A percentile compares a stretch with the other conserved stretches of the same genome.
Conservation (phyloP, 2,888 invertebrate species). For the Dioctria rufipes region DNA sequence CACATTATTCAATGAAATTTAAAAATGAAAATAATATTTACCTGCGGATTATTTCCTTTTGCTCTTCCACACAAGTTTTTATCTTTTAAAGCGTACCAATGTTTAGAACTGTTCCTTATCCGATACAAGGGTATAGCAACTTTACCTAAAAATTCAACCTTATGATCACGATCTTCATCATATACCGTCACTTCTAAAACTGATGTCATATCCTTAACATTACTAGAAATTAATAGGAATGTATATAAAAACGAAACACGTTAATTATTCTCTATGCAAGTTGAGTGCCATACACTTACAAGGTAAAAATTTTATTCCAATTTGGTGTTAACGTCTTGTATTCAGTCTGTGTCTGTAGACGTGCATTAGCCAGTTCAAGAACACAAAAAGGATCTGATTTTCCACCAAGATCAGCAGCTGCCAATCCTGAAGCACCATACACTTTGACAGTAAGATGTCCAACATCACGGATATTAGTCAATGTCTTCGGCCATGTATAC, state of each 20-base stretch:
- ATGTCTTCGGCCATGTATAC: slow-evolving; percentile 76
- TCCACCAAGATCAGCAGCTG: slow-evolving; percentile 95
- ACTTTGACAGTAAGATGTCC: slow-evolving; percentile 97
- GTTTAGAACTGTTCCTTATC: slow-evolving; percentile 90
- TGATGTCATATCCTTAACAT: slow-evolving; percentile 96
- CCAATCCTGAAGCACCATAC: slow-evolving; percentile 86
- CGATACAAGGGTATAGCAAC: slow-evolving; percentile 88
- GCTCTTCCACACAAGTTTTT: slow-evolving; percentile 90
- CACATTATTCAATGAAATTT: neutral
- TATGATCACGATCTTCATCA: slow-evolving; percentile 98
- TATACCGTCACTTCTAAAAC: slow-evolving; percentile 95
- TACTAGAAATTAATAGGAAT: slow-evolving; percentile 72
- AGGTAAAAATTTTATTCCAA: slow-evolving; percentile 99
- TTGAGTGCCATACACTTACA: slow-evolving; percentile 76
- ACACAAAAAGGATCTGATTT: slow-evolving; percentile 99
- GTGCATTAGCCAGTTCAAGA: slow-evolving; percentile 92
- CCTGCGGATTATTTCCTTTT: slow-evolving; percentile 91
- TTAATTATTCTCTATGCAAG: neutral
- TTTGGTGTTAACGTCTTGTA: slow-evolving; percentile 97
- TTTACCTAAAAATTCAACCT: slow-evolving; percentile 97
- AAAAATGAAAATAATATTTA: slow-evolving; percentile 54
- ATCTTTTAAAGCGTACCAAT: slow-evolving; percentile 97
- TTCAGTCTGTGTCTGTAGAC: slow-evolving; percentile 98
- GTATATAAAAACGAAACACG: neutral
- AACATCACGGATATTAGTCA: slow-evolving; percentile 86